Base-by-base conservation (phyloP, 2,113 vertebrate genomes). In the Pseudois nayaur region DNA sequence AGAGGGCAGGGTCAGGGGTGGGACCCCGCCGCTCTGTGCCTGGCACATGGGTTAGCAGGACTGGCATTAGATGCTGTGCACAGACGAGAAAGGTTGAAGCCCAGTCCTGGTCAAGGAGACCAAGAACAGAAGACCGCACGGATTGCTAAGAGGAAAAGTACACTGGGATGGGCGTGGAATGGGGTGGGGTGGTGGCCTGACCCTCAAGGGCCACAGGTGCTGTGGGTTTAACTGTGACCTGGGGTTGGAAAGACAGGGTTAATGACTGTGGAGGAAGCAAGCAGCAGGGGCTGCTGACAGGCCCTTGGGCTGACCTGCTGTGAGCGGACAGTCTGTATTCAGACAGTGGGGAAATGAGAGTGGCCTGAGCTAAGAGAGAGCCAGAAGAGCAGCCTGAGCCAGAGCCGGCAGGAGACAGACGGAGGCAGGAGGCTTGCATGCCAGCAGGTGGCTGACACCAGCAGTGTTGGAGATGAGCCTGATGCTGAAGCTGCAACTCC, bases 151-250 rank as follows among this genome's bases (percentile, higher is more conserved):
- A 5, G 60, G 78, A 4, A 76, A n/a, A 82, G 6, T 3, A 2
- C 14, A 0, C 8, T n/a, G n/a, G n/a, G 9, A 23, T 36, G n/a
- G n/a, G 62, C 3, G 3, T 33, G 62, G 62, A 8, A 8, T 8
- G 62, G 3, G 62, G 17, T 36, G 9, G n/a, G 64, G 17, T 23
- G 64, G 4, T 23, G 64, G 64, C 19, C 6, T n/a, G 50, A 14
- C 6, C 11, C 21, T 14, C 86, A 57, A 10, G n/a, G 74, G 81
- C 40, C 29, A 8, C 5, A 7, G 33, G 48, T 11, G 83, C 79
- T 78, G n/a, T 4, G 48, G 60, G 36, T 29, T 43, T 36, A 54
- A 74, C 23, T 17, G 60, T 43, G 95, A 23, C 23, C 27, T 74
- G 64, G 48, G 36, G 9, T 48, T 21, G 4, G 17, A 43, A 50